A percentile compares a stretch with the other conserved stretches of the same genome.
Evolutionary conservation across 2,113 vertebrate species (phyloP).

Genomic region (Haplochromis vanheusdeni): DNA sequence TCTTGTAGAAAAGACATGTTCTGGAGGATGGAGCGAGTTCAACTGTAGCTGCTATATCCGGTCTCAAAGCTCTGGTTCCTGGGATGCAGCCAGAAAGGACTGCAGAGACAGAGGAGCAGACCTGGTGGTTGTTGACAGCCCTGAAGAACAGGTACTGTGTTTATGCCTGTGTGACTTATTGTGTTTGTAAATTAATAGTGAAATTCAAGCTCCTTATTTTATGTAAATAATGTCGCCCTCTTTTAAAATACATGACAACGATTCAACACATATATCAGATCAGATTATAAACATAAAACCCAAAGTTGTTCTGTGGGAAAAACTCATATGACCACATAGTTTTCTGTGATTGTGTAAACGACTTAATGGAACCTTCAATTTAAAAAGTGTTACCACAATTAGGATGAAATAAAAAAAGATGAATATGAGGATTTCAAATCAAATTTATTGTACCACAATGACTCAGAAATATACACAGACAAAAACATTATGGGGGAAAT

Average conservation of each 20-base stretch:
- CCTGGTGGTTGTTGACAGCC: not conserved
- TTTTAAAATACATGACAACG: not conserved
- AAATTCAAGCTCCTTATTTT: not conserved
- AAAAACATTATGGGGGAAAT: not conserved
- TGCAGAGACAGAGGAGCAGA: not conserved
- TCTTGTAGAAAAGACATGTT: not conserved
- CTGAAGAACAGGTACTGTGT: not conserved
- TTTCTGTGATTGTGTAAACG: not conserved
- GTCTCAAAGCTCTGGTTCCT: not conserved
- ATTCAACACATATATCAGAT: not conserved
- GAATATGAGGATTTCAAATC: not conserved
- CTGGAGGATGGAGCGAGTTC: not conserved
- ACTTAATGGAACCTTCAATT: accelerated
- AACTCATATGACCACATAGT: not conserved
- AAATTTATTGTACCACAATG: not conserved
- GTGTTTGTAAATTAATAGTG: not conserved
- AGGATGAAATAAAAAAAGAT: not conserved
- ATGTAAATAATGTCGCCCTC: accelerated
- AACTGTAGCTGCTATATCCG: accelerated
- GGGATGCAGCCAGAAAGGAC: not conserved
- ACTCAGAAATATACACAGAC: not conserved
- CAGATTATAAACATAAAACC: not conserved
- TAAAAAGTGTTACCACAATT: not conserved
- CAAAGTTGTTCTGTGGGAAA: not conserved
- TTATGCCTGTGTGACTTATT: not conserved